Evolutionary conservation across 2,113 vertebrate species (phyloP).

Genomic region (Anthoscopus minutus): DNA sequence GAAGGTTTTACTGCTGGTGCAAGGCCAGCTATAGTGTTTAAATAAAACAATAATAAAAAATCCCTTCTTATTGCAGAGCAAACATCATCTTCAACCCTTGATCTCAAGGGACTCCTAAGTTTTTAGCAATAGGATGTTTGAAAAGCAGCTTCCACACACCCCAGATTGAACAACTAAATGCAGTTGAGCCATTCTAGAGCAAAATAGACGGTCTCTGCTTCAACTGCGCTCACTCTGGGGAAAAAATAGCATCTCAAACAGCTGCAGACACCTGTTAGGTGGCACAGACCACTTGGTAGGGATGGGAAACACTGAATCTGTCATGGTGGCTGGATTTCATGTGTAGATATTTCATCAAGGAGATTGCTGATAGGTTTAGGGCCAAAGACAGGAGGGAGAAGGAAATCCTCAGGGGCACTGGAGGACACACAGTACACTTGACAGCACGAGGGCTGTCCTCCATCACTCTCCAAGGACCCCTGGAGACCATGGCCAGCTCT

Average conservation of each 20-base stretch:
- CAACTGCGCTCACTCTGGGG: neutral
- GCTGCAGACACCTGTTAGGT: neutral
- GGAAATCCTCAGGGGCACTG: fast-evolving
- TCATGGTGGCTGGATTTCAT: neutral
- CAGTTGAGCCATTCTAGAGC: neutral
- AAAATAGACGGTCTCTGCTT: neutral
- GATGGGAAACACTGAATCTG: neutral
- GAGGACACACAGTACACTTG: neutral
- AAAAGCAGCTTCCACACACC: neutral
- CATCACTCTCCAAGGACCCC: neutral
- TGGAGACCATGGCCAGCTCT: neutral
- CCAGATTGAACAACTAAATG: neutral
- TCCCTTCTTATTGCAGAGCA: neutral
- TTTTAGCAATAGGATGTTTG: neutral
- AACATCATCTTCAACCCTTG: neutral
- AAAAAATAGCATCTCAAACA: neutral
- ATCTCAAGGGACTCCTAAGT: neutral
- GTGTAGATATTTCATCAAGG: neutral
- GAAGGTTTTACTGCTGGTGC: neutral
- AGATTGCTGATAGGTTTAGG: neutral
- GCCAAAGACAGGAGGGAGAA: neutral
- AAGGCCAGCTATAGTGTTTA: neutral
- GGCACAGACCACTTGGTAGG: neutral
- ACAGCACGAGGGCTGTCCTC: neutral
- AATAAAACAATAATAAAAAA: neutral